These are phyloP conservation scores for Cantharis flavilabris DNA, from an alignment of 2,888 invertebrate genomes.

Conservation along the genomic window DNA sequence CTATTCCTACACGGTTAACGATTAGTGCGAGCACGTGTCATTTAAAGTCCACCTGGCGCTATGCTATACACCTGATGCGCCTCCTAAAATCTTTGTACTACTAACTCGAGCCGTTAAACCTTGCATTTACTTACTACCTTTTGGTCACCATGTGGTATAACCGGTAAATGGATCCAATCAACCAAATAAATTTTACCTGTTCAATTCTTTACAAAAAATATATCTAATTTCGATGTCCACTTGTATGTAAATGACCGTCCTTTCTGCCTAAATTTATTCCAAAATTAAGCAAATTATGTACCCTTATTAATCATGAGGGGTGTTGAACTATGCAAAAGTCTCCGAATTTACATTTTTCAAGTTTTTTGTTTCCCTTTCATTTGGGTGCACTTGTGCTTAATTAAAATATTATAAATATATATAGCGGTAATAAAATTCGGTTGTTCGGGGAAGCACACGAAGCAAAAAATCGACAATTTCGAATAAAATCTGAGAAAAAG, in stretches of 20 bases:
- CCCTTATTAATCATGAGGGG: not conserved
- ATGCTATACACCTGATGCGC: not conserved
- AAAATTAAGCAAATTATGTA: not conserved
- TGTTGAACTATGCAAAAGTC: not conserved
- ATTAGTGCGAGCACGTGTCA: conserved; percentile 41
- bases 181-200: not conserved
- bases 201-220: not conserved
- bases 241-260: not conserved
- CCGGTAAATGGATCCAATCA: not conserved
- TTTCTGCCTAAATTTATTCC: not conserved
- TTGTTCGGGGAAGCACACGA: not conserved
- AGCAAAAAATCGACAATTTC: not conserved
- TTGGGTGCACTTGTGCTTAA: not conserved
- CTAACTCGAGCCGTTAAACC: not conserved
- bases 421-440: not conserved
- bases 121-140: not conserved
- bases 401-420: not conserved
- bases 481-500: not conserved
- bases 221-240: not conserved
- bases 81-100: not conserved
- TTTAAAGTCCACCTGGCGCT: conserved; percentile 48
- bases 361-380: not conserved
- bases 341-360: not conserved
- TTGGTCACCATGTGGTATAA: conserved; percentile 1
- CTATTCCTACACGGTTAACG: not conserved